These are phyloP conservation scores for Oscheius myriophilus DNA, from an alignment of 2,888 invertebrate genomes.

Conservation along the genomic window DNA sequence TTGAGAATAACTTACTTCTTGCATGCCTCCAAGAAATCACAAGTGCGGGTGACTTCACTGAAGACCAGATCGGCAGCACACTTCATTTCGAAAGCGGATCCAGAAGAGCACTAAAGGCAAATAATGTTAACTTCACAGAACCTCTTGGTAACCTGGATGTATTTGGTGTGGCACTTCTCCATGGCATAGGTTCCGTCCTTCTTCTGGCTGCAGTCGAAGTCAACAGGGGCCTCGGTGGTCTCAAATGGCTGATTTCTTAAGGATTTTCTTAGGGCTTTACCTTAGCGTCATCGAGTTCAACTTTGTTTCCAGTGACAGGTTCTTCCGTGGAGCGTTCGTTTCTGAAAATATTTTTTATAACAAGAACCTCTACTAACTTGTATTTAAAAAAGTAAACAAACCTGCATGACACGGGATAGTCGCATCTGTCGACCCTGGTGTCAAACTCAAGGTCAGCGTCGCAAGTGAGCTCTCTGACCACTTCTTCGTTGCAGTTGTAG, in stretches of 20 bases:
- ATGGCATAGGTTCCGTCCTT: slow-evolving; percentile 36
- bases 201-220: slow-evolving; percentile 41
- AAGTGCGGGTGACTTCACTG: slow-evolving; percentile 29
- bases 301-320: not conserved
- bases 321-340: not conserved
- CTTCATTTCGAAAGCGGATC: slow-evolving; percentile 19
- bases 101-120: slow-evolving; percentile 27
- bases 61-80: slow-evolving; percentile 42
- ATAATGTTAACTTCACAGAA: not conserved
- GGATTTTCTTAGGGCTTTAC: not conserved
- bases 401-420: slow-evolving; percentile 39
- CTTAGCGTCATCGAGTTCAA: not conserved
- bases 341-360: not conserved
- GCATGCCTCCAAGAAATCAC: slow-evolving; percentile 33
- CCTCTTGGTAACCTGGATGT: slow-evolving; percentile 27
- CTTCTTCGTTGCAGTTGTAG: slow-evolving; percentile 32
- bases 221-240: slow-evolving; percentile 16
- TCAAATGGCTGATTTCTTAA: not conserved
- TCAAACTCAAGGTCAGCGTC: slow-evolving; percentile 36
- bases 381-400: slow-evolving; percentile 6
- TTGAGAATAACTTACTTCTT: slow-evolving; percentile 34
- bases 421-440: slow-evolving; percentile 37
- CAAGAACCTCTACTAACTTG: too few species aligned
- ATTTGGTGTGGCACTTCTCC: slow-evolving; percentile 39
- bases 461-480: slow-evolving; percentile 27